phyloP scores from a whole-genome alignment of 2,113 vertebrate species.

The Ramphastos sulfuratus region DNA sequence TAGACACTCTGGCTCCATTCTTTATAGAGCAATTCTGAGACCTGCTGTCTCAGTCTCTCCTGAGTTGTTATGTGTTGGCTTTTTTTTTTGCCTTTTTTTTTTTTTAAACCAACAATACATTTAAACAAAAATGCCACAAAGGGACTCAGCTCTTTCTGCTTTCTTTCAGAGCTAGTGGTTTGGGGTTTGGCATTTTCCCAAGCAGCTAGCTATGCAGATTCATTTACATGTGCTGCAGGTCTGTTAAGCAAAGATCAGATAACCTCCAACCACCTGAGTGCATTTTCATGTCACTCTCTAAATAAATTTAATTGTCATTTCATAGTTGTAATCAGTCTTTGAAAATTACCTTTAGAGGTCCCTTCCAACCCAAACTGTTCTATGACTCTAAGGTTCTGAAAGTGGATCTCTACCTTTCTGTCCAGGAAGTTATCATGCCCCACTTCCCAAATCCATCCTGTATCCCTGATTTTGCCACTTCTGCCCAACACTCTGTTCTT shows the following conservation, averaged over 20 bases:
- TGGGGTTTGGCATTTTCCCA: conserved; percentile 4
- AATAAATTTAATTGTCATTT: neutral
- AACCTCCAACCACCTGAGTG: neutral
- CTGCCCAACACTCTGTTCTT: neutral
- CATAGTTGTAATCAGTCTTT: neutral
- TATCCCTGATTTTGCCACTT: neutral
- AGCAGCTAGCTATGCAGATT: neutral
- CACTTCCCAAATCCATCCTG: neutral
- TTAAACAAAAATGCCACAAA: conserved; percentile 25
- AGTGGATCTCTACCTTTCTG: neutral
- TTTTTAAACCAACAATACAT: neutral
- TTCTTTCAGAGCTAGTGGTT: neutral
- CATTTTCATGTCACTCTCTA: neutral
- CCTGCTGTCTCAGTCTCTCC: neutral
- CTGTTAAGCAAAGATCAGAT: neutral
- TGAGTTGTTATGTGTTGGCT: neutral
- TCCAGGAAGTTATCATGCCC: neutral
- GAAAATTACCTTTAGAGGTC: neutral
- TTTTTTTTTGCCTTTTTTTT: neutral
- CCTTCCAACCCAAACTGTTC: too few species aligned
- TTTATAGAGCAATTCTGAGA: neutral
- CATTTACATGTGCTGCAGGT: neutral
- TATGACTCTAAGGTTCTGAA: neutral
- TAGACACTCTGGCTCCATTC: conserved; percentile 1
- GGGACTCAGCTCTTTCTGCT: neutral